These are phyloP conservation scores for Chionomys nivalis DNA, from an alignment of 2,113 vertebrate species.

Conservation along the genomic window DNA sequence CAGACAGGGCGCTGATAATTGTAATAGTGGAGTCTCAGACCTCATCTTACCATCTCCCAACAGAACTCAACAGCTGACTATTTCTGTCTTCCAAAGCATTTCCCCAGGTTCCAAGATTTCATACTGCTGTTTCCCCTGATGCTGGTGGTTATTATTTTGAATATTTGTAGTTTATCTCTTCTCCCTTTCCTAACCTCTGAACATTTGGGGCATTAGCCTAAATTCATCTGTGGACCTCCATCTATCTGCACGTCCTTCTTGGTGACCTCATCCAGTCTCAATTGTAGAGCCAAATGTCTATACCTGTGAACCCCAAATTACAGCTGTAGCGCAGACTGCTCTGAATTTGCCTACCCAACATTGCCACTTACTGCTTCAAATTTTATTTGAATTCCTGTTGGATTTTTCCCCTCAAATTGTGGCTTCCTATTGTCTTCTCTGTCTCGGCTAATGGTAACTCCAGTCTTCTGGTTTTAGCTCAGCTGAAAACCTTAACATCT, in stretches of 20 bases:
- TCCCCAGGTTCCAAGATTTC: neutral
- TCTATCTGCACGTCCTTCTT: neutral
- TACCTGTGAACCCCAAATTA: neutral
- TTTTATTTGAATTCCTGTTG: neutral
- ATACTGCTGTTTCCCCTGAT: neutral
- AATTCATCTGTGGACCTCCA: neutral
- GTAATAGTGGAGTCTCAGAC: neutral
- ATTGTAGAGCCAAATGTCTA: neutral
- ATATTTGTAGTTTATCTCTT: neutral
- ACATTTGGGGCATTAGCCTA: neutral
- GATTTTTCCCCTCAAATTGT: neutral
- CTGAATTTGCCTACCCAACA: neutral
- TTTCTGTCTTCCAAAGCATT: neutral
- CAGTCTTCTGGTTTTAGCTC: neutral
- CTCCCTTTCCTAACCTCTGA: neutral
- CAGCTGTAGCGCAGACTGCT: neutral
- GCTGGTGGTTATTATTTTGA: neutral
- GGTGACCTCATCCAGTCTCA: neutral
- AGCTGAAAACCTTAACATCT: neutral
- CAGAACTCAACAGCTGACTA: neutral
- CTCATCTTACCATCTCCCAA: neutral
- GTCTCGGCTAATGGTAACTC: neutral
- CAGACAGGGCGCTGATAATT: constrained; percentile 9
- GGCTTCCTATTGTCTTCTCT: neutral
- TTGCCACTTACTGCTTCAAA: neutral